These are phyloP conservation scores for Phalacrocorax brasilianus DNA, from an alignment of 2,113 vertebrate genomes.

Conservation along the genomic window DNA sequence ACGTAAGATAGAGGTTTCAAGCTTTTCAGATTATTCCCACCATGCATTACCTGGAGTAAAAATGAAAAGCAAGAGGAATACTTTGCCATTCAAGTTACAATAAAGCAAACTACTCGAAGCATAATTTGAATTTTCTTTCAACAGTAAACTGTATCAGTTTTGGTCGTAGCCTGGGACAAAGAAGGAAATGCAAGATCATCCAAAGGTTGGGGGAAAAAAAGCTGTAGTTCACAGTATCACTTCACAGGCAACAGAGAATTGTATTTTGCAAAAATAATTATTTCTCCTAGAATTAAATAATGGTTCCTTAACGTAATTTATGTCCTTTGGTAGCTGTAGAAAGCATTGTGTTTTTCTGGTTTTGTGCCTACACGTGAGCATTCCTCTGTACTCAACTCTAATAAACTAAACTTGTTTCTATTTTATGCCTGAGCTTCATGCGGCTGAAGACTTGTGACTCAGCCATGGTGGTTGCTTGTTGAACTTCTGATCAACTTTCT, in stretches of 20 bases:
- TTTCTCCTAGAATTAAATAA: background rate
- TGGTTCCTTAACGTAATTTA: background rate
- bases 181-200: background rate
- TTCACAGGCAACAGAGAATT: background rate
- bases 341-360: background rate
- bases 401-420: background rate
- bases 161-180: background rate
- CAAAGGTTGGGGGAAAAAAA: background rate
- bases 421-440: background rate
- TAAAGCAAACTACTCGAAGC: background rate
- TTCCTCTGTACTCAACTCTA: background rate
- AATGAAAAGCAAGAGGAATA: background rate
- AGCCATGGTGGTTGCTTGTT: background rate
- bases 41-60: background rate
- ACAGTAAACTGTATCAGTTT: background rate
- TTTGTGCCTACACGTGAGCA: background rate
- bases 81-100: background rate
- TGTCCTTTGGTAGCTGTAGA: background rate
- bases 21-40: background rate
- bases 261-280: background rate
- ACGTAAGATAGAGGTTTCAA: background rate
- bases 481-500: background rate
- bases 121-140: background rate
- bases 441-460: background rate
- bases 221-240: background rate